A percentile compares a stretch with the other conserved stretches of the same genome.
phyloP scores from a whole-genome alignment of 2,888 invertebrate genomes.

The Mythimna albipuncta region DNA sequence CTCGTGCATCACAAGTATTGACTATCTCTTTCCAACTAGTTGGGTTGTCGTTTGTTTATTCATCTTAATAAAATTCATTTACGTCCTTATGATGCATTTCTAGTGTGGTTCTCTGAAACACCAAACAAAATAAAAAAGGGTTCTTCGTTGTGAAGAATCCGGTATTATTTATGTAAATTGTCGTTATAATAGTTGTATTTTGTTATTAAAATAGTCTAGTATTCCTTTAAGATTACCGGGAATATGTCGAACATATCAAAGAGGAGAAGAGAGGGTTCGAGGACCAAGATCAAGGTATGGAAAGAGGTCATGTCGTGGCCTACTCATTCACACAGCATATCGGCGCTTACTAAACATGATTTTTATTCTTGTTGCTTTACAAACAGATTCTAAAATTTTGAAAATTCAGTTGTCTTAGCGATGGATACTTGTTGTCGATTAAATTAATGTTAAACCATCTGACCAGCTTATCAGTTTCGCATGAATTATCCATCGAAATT shows the following conservation, averaged over 20 bases:
- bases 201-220: conserved; percentile 22
- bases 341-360: conserved; percentile 19
- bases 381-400: not conserved
- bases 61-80: not conserved
- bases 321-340: conserved; percentile 42
- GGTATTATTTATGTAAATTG: conserved; percentile 61
- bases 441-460: not conserved
- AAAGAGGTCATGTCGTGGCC: conserved; percentile 77
- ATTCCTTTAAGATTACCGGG: conserved; percentile 30
- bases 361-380: conserved; percentile 6
- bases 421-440: not conserved
- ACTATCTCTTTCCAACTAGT: conserved; percentile 27
- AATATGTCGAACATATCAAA: conserved; percentile 90
- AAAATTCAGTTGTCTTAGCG: not conserved
- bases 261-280: conserved; percentile 86
- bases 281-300: conserved; percentile 89
- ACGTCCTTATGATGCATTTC: not conserved
- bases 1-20: conserved; percentile 1
- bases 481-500: conserved; percentile 34
- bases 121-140: conserved; percentile 49
- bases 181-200: conserved; percentile 61
- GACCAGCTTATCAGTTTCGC: conserved; percentile 15
- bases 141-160: conserved; percentile 54
- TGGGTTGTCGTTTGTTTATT: not conserved
- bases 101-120: conserved; percentile 40